Evolutionary conservation across 2,113 vertebrate species (phyloP), one percentile per base, ranked within the genome.

Genomic region (Nematolebias whitei): DNA sequence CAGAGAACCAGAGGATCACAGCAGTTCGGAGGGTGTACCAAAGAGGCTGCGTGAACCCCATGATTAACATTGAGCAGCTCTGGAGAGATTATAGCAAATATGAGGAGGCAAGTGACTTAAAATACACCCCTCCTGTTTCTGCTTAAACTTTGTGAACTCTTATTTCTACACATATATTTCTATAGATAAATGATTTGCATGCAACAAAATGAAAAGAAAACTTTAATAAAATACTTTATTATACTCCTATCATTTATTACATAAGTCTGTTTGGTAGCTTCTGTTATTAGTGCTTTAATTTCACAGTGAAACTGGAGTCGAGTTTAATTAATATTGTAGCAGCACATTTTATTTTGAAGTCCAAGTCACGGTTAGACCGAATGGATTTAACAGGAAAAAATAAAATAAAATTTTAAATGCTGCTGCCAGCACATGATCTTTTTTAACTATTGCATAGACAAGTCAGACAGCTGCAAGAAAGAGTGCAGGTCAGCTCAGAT

Each of bases 51-150:
- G 98, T 99, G 79, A 99, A 99, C 89, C 98, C 98, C 68, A 99
- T 99, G 98, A 99, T 99, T 84, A 99, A 99, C 87, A 99, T 99
- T 45, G 98, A 99, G 71, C 98, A 99, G 77, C 95, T 99, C 43
- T 99, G 98, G 98, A 94, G 98, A 88, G 98, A 99, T 91, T 99
- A 99, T 92, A 99, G 96, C 91, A 99, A 99, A 84, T 99, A 99
- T n/a, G 98, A 99, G 88, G 98, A 99, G 95, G 98, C 94, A 91
- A 94, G 78, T 59, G 61, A 39, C 24, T 16, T 18, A 12, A 19
- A 38, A 7, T n/a, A 35, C 48, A 12, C 1, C 4, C 29, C 32
- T 20, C 3, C 13, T 24, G 5, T 12, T 16, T 26, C 8, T 53
- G n/a, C n/a, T n/a, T n/a, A n/a, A n/a, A n/a, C n/a, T n/a, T n/a